Conservation (phyloP, 1,140 invertebrate genomes). For the Lineus longissimus region DNA sequence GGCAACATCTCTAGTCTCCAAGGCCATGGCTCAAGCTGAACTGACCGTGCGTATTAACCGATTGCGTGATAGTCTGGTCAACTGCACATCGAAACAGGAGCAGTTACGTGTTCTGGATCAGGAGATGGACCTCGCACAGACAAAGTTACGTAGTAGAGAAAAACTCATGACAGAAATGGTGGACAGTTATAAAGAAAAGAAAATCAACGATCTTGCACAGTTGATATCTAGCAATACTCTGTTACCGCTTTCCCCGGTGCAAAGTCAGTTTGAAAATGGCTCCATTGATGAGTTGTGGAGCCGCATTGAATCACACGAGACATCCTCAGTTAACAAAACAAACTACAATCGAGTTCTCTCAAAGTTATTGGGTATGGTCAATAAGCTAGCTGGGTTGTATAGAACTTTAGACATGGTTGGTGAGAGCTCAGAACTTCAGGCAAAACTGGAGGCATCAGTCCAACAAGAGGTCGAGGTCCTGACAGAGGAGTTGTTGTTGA, state of each 20-base stretch:
- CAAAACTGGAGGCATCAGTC: neutral
- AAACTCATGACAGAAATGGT: constrained; percentile 4
- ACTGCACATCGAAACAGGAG: neutral
- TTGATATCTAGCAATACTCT: neutral
- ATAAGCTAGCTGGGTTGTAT: neutral
- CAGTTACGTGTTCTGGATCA: neutral
- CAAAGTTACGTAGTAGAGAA: neutral
- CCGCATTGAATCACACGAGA: too few species aligned
- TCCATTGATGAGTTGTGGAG: too few species aligned
- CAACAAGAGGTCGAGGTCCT: neutral
- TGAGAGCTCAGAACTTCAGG: neutral
- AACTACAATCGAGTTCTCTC: neutral
- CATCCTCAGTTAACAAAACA: neutral
- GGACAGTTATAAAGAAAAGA: neutral
- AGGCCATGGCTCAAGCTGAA: constrained; percentile 1
- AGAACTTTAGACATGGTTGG: neutral
- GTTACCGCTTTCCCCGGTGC: neutral
- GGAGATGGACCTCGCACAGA: neutral
- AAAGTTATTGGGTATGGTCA: neutral
- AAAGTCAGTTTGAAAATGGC: neutral
- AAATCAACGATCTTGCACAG: neutral
- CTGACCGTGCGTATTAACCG: neutral
- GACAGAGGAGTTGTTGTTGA: neutral
- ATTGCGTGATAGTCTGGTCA: neutral
- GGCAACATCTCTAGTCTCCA: neutral